Evolutionary conservation across 1,140 invertebrate genomes (phyloP).

Genomic region (Brachionus angularis): DNA sequence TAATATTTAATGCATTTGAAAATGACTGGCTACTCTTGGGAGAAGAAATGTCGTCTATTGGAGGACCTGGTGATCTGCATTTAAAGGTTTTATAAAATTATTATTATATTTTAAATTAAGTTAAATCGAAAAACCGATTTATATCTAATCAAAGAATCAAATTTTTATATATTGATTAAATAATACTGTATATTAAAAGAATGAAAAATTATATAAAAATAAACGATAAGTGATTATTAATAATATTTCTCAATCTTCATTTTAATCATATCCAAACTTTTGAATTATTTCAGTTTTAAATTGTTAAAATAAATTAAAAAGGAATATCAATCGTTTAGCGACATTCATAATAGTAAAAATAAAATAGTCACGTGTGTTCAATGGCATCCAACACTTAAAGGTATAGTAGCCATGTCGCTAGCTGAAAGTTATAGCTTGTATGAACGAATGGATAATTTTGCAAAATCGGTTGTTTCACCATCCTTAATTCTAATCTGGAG

Average conservation of each 20-base stretch:
- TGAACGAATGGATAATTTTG: constrained; percentile 56
- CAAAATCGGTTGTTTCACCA: constrained; percentile 57
- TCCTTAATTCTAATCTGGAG: constrained; percentile 60
- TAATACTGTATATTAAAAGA: too few relatives aligned
- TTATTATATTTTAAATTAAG: not conserved
- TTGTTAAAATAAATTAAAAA: too few relatives aligned
- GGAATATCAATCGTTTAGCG: constrained; percentile 60
- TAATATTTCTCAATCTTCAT: too few relatives aligned
- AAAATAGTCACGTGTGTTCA: constrained; percentile 58
- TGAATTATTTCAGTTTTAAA: not conserved
- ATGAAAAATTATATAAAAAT: too few relatives aligned
- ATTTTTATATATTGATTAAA: constrained; percentile 43
- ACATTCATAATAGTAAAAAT: constrained; percentile 59
- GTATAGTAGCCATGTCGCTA: constrained; percentile 57
- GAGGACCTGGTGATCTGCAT: constrained; percentile 57
- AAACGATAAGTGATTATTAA: too few relatives aligned
- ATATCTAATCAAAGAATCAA: not conserved
- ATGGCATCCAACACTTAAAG: constrained; percentile 59
- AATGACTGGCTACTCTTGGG: constrained; percentile 56
- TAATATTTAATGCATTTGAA: constrained; percentile 57
- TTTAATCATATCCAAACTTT: not conserved
- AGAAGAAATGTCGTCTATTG: constrained; percentile 52
- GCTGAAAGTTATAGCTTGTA: constrained; percentile 57
- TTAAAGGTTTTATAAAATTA: constrained; percentile 51
- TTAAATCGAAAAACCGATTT: too few relatives aligned